Evolutionary conservation across 2,888 invertebrate genomes (phyloP).

Genomic region (Clusia tigrina): DNA sequence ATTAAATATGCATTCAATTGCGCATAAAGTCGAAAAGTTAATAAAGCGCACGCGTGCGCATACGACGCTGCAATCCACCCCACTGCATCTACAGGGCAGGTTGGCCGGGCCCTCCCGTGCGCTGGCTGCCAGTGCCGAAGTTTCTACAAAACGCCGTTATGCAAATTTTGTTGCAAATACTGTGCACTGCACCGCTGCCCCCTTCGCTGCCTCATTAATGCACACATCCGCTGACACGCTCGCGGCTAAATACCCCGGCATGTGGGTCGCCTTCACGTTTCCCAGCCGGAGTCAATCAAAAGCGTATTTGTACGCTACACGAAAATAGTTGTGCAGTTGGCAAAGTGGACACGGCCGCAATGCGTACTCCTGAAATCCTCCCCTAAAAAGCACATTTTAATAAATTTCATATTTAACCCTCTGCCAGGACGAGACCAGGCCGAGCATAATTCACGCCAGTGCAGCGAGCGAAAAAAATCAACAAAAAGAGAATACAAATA

Average conservation of each 20-base stretch:
- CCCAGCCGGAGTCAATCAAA: background rate
- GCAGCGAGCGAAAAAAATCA: too few species aligned
- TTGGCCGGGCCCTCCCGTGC: too few species aligned
- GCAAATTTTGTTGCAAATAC: too few species aligned
- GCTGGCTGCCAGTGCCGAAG: too few species aligned
- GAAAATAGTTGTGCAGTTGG: background rate
- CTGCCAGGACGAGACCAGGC: too few species aligned
- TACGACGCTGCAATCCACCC: background rate
- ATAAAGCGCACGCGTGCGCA: background rate
- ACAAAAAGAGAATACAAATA: too few species aligned
- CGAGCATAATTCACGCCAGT: conserved; percentile 5
- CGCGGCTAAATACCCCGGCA: background rate
- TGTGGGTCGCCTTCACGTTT: background rate
- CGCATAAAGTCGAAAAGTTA: conserved; percentile 25
- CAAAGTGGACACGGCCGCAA: too few species aligned
- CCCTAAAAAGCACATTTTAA: conserved; percentile 3
- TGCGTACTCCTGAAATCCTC: background rate
- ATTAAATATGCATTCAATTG: background rate
- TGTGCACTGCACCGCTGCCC: too few species aligned
- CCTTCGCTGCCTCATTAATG: too few species aligned
- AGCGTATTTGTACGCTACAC: conserved; percentile 1
- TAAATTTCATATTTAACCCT: conserved; percentile 10
- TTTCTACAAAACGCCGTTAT: too few species aligned
- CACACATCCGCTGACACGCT: too few species aligned
- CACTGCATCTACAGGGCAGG: conserved; percentile 8